Percentiles rank a stretch among this genome's conserved stretches.
phyloP scores from a whole-genome alignment of 1,140 invertebrate genomes.

The Caenorhabditis briggsae region DNA sequence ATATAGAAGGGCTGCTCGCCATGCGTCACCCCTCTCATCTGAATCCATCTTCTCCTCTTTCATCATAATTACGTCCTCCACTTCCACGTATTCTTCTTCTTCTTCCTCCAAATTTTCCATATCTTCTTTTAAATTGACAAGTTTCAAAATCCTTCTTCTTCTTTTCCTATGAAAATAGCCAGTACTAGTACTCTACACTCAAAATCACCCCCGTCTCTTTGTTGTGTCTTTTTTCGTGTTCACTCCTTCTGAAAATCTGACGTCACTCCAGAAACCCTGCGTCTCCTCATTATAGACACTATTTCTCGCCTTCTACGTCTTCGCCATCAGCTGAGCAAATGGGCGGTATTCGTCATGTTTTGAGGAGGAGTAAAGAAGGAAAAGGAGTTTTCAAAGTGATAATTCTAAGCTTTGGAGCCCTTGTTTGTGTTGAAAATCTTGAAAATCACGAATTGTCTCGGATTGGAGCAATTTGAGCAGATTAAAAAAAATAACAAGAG shows the following conservation, averaged over 20 bases:
- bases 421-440: neutral
- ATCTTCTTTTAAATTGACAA: slow-evolving; percentile 15
- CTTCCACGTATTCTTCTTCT: neutral
- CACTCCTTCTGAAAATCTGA: slow-evolving; percentile 14
- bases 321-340: slow-evolving; percentile 28
- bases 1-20: neutral
- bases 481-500: neutral
- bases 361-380: neutral
- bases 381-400: slow-evolving; percentile 10
- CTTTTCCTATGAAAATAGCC: neutral
- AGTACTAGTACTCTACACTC: neutral
- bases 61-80: slow-evolving; percentile 4
- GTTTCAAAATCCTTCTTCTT: too few species aligned
- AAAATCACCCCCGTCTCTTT: slow-evolving; percentile 7
- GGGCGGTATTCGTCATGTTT: neutral
- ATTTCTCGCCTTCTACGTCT: neutral
- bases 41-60: slow-evolving; percentile 8
- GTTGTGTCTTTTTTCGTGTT: neutral
- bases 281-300: neutral
- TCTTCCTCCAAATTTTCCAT: neutral
- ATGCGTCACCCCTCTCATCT: slow-evolving; percentile 4
- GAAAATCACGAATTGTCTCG: slow-evolving; percentile 21
- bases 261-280: neutral
- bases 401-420: neutral
- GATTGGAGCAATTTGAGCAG: neutral